Conservation (phyloP, 2,797 vertebrate species). For the Australoheros facetus region DNA sequence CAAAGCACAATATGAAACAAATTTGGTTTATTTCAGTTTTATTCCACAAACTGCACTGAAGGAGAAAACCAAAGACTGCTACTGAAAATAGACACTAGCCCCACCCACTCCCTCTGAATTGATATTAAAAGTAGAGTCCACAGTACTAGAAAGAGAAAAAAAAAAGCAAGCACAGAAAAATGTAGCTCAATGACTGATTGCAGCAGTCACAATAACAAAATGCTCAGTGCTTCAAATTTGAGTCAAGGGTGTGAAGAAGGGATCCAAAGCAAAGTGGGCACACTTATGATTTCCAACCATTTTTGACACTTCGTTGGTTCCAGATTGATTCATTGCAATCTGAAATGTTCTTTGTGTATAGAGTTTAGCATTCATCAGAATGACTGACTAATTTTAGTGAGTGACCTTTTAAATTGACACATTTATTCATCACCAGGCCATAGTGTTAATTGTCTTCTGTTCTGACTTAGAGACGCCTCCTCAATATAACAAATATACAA, state of each 20-base stretch:
- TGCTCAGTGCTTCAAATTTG: conserved; percentile 17
- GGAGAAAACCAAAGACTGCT: conserved; percentile 30
- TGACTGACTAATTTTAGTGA: conserved; percentile 34
- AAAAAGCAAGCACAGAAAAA: background rate
- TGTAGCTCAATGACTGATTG: conserved; percentile 42
- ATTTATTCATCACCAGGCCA: conserved; percentile 56
- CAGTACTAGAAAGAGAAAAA: conserved; percentile 9
- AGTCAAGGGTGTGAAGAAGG: background rate
- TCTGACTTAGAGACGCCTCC: conserved; percentile 51
- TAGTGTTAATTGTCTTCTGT: conserved; percentile 61
- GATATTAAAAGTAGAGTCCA: conserved; percentile 59
- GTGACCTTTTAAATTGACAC: conserved; percentile 55
- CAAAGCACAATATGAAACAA: conserved; percentile 39
- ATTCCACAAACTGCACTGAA: conserved; percentile 29
- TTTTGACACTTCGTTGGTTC: background rate
- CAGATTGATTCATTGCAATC: conserved; percentile 10
- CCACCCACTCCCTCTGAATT: conserved; percentile 13
- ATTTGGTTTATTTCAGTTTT: conserved; percentile 60
- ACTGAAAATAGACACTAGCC: background rate
- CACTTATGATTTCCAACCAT: conserved; percentile 14
- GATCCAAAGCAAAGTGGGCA: background rate
- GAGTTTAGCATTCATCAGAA: conserved; percentile 30
- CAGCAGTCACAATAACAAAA: conserved; percentile 51
- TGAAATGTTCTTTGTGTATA: conserved; percentile 11
- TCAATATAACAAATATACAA: conserved; percentile 65